A percentile compares a stretch with the other conserved stretches of the same genome.
phyloP scores from a whole-genome alignment of 2,888 invertebrate genomes.

The Allophyes oxyacanthae region DNA sequence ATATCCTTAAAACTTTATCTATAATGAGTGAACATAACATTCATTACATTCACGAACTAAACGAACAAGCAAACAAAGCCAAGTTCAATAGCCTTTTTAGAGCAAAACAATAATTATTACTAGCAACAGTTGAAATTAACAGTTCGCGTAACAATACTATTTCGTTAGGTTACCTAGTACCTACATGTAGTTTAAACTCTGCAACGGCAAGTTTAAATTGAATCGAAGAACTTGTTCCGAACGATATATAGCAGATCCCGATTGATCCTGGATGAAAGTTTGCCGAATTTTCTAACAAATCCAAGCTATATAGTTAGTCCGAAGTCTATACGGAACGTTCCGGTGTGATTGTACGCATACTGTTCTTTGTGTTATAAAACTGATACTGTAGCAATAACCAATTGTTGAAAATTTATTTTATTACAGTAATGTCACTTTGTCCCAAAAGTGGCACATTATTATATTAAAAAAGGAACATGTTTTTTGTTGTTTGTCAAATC shows the following conservation, averaged over 20 bases:
- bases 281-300: conserved; percentile 27
- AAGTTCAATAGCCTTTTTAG: neutral
- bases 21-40: too few relatives aligned
- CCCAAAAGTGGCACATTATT: too few relatives aligned
- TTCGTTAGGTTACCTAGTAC: conserved; percentile 22
- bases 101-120: conserved; percentile 6
- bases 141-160: conserved; percentile 11
- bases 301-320: conserved; percentile 14
- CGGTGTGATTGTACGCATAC: conserved; percentile 4
- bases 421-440: too few relatives aligned
- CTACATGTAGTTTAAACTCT: conserved; percentile 14
- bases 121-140: conserved; percentile 21
- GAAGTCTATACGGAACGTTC: conserved; percentile 13
- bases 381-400: too few relatives aligned
- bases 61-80: too few relatives aligned
- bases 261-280: conserved; percentile 41
- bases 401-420: neutral
- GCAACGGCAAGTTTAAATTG: conserved; percentile 49
- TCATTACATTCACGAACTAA: too few relatives aligned
- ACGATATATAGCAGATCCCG: conserved; percentile 33
- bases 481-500: too few relatives aligned
- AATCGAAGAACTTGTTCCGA: conserved; percentile 48
- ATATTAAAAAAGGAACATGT: too few relatives aligned
- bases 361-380: conserved; percentile 16
- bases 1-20: too few relatives aligned